A percentile compares a stretch with the other conserved stretches of the same genome.
These are phyloP conservation scores for Cynocephalus volans DNA, from an alignment of 2,113 vertebrate genomes.

Conservation along the genomic window DNA sequence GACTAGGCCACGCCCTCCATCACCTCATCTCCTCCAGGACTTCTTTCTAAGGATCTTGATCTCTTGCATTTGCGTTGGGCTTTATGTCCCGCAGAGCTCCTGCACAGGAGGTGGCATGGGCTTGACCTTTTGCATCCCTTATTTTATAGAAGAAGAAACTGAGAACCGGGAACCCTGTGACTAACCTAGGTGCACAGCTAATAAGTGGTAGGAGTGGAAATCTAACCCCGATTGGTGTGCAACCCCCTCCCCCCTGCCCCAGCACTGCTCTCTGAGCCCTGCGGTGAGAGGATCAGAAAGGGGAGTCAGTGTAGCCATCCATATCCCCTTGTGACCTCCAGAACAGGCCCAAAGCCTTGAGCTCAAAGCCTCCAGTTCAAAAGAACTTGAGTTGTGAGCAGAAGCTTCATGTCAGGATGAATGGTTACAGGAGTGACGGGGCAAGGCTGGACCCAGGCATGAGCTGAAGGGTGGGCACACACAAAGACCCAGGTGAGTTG, in stretches of 20 bases:
- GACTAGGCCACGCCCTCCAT: background rate
- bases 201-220: background rate
- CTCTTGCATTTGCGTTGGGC: background rate
- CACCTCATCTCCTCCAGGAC: background rate
- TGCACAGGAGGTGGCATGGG: background rate
- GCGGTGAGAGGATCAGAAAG: too few relatives aligned
- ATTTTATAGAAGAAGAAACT: background rate
- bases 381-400: background rate
- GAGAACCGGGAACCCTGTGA: background rate
- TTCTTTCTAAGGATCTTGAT: background rate
- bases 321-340: accelerated
- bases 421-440: background rate
- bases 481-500: background rate
- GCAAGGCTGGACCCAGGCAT: background rate
- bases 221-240: background rate
- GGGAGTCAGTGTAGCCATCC: too few relatives aligned
- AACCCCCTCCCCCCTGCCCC: accelerated
- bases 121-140: background rate
- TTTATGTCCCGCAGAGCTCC: background rate
- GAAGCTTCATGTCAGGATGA: background rate
- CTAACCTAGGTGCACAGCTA: background rate
- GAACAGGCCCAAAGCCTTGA: background rate
- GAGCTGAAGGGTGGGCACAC: background rate
- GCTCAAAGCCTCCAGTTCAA: background rate
- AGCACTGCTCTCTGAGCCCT: background rate